phyloP scores from a whole-genome alignment of 2,797 vertebrate species.

The Aplochiton taeniatus region DNA sequence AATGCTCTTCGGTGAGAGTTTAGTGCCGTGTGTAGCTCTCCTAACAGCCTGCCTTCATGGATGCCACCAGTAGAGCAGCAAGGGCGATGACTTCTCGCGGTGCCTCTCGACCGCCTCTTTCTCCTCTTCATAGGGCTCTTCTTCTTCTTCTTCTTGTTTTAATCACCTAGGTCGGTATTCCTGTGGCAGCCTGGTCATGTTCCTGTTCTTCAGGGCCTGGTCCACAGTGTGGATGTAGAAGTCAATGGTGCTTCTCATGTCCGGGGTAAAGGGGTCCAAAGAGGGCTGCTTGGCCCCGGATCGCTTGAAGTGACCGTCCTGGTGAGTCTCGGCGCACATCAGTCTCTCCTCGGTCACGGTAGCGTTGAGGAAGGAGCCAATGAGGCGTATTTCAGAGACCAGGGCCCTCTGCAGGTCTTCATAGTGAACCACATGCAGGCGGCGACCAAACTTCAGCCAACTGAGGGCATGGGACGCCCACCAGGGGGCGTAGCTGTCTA shows the following conservation, averaged over 20 bases:
- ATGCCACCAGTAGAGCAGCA: neutral
- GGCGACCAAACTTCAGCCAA: constrained; percentile 88
- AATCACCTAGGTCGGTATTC: constrained; percentile 93
- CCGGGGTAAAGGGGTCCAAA: constrained; percentile 87
- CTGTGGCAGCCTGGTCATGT: constrained; percentile 86
- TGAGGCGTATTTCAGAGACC: constrained; percentile 81
- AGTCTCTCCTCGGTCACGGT: constrained; percentile 85
- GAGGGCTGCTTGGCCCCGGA: constrained; percentile 69
- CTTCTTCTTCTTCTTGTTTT: constrained; percentile 26
- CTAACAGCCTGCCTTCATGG: neutral
- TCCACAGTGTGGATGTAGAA: constrained; percentile 86
- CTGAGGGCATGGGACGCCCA: constrained; percentile 92
- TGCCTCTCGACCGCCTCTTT: neutral
- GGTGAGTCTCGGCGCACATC: constrained; percentile 90
- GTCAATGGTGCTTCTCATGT: constrained; percentile 88
- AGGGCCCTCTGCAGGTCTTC: constrained; percentile 88
- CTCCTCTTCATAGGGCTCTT: constrained; percentile 5
- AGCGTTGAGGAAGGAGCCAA: constrained; percentile 86
- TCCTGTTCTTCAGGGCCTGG: constrained; percentile 83
- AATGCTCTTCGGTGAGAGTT: constrained; percentile 6
- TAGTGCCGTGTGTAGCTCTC: neutral
- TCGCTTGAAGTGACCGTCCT: constrained; percentile 92
- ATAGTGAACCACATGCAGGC: constrained; percentile 87
- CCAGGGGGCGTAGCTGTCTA: constrained; percentile 94
- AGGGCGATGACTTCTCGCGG: neutral